Conservation (phyloP, 2,797 vertebrate genomes). For the Sebastes jordani region DNA sequence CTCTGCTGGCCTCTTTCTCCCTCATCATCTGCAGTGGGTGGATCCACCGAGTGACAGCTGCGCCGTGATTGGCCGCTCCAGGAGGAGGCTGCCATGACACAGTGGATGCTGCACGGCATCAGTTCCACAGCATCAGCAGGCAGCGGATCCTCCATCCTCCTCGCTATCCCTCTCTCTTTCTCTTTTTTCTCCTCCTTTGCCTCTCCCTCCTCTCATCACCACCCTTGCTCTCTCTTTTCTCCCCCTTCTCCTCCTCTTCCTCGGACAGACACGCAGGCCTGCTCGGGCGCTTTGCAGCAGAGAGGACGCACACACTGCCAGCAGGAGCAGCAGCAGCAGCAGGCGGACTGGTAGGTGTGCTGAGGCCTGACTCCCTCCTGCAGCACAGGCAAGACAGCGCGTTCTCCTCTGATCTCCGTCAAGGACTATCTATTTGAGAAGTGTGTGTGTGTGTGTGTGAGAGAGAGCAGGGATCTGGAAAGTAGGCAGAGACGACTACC, state of each 20-base stretch:
- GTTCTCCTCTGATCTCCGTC: constrained; percentile 71
- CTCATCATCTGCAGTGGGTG: constrained; percentile 86
- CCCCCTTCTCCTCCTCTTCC: constrained; percentile 31
- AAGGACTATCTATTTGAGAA: constrained; percentile 73
- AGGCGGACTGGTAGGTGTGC: constrained; percentile 75
- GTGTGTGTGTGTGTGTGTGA: constrained; percentile 26
- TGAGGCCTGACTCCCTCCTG: constrained; percentile 72
- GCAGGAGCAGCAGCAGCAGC: constrained; percentile 47
- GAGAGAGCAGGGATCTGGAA: constrained; percentile 39
- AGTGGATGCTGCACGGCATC: constrained; percentile 82
- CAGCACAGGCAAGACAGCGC: constrained; percentile 66
- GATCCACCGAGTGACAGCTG: constrained; percentile 64
- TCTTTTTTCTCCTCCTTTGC: constrained; percentile 62
- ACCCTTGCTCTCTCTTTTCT: constrained; percentile 40
- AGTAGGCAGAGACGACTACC: constrained; percentile 64
- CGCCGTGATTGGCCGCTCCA: constrained; percentile 71
- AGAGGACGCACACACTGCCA: constrained; percentile 58
- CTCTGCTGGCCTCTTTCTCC: constrained; percentile 66
- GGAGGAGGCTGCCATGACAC: constrained; percentile 87
- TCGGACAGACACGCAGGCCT: constrained; percentile 42
- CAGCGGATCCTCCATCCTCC: constrained; percentile 71
- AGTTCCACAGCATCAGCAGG: constrained; percentile 80
- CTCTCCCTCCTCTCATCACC: constrained; percentile 60
- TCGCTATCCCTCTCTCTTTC: constrained; percentile 65
- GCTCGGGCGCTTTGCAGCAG: constrained; percentile 66